Percentiles rank a stretch among this genome's conserved stretches.
Evolutionary conservation across 2,797 vertebrate genomes (phyloP).

Genomic region (Chiloscyllium punctatum): DNA sequence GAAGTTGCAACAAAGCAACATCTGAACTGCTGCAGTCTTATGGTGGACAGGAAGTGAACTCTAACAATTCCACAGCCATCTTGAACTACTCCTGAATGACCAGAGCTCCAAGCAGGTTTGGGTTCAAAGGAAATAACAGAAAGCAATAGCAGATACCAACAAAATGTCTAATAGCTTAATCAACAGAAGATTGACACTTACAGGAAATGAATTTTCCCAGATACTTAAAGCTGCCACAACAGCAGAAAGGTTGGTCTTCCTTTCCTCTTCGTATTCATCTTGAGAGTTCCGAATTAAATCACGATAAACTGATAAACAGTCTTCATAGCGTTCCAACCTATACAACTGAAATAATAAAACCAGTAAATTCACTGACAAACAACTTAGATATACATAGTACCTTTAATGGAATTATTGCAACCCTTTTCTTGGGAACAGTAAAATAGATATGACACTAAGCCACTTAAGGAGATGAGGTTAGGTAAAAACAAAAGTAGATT

Average conservation of each 20-base stretch:
- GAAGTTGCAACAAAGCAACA: too few species aligned
- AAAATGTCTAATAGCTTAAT: background rate
- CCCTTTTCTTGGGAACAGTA: background rate
- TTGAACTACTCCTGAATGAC: too few species aligned
- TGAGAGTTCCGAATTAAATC: slow-evolving; percentile 96
- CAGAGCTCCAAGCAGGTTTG: too few species aligned
- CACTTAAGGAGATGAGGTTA: background rate
- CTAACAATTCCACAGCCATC: too few species aligned
- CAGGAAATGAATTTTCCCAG: slow-evolving; percentile 75
- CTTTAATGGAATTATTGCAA: background rate
- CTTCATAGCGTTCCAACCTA: slow-evolving; percentile 82
- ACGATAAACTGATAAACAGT: slow-evolving; percentile 83
- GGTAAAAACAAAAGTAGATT: too few species aligned
- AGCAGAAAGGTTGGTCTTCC: slow-evolving; percentile 92
- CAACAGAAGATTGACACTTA: slow-evolving; percentile 50
- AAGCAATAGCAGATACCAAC: background rate
- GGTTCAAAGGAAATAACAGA: too few species aligned
- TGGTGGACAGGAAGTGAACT: too few species aligned
- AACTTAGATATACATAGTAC: slow-evolving; percentile 40
- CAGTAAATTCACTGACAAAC: slow-evolving; percentile 2
- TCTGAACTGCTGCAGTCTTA: too few species aligned
- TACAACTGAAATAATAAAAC: slow-evolving; percentile 67
- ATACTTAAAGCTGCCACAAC: slow-evolving; percentile 87
- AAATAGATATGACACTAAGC: too few species aligned
- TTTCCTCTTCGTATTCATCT: slow-evolving; percentile 96